A percentile compares a stretch with the other conserved stretches of the same genome.
Conservation (phyloP, 2,888 invertebrate genomes). For the Ophion slaviceki region DNA sequence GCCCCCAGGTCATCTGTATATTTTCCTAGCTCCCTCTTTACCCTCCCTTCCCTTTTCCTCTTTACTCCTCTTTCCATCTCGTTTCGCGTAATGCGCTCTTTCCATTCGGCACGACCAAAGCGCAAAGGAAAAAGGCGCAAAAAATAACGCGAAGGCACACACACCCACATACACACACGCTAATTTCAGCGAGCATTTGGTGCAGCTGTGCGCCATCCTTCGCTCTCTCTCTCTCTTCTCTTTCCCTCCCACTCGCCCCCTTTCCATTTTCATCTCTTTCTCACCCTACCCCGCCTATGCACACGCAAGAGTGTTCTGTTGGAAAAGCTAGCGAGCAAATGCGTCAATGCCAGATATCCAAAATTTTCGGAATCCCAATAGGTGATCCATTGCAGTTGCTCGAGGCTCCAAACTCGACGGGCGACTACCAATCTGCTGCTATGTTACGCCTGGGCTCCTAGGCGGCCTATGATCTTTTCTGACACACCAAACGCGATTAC, state of each 20-base stretch:
- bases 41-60: conserved; percentile 64
- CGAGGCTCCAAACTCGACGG: background rate
- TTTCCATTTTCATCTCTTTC: background rate
- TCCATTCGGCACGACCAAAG: conserved; percentile 55
- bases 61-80: conserved; percentile 50
- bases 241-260: background rate
- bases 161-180: conserved; percentile 73
- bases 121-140: conserved; percentile 63
- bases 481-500: background rate
- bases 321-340: background rate
- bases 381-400: conserved; percentile 4
- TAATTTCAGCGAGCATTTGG: conserved; percentile 79
- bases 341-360: background rate
- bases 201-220: conserved; percentile 78
- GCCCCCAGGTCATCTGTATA: conserved; percentile 56
- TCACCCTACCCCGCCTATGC: background rate
- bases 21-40: conserved; percentile 56
- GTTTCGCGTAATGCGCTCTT: conserved; percentile 68
- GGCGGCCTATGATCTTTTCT: too few relatives aligned
- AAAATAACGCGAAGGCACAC: conserved; percentile 64
- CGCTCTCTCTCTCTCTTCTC: conserved; percentile 19
- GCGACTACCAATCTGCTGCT: background rate
- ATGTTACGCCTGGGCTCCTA: background rate
- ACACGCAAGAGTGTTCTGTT: background rate
- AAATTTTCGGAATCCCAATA: conserved; percentile 1